Evolutionary conservation across 2,113 vertebrate species (phyloP), one percentile per base, ranked within the genome.

Genomic region (Probosciger aterrimus): DNA sequence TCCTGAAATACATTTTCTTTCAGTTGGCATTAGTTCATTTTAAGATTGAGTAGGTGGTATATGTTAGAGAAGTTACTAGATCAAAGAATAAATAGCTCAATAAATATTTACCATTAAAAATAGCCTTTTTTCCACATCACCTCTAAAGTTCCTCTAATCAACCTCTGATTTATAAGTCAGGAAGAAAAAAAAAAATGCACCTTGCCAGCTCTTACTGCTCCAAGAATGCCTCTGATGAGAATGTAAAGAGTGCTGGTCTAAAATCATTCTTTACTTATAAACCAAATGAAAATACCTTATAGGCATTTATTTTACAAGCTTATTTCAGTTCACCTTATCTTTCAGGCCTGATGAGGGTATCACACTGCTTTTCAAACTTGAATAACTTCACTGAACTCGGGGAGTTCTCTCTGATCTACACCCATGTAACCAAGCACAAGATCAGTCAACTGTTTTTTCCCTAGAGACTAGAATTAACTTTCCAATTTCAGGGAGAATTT

Each of bases 391-490:
- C 33, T 55, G 50, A 77, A 71, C 86, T 92, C 62, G 46, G 60
- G 11, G 39, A 77, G 30, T 93, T 53, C 60, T 78, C 81, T 83
- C 88, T 88, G 69, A 94, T 93, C 92, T 92, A 91, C 69, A 84
- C 28, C 31, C 28, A 6, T 39, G 57, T 70, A 95, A 82, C 24
- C 0, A 2, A 90, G 46, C 70, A 80, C 15, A n/a, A 86, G 50
- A 92, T 76, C 53, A 82, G 46, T 68, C 86, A 90, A 46, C 55
- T 93, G 62, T 65, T 89, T 52, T 57, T 89, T 65, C 92, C 90
- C 82, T 49, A 27, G 78, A 77, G 84, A 80, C 30, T 25, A 25
- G 39, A 96, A 90, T 96, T 97, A 94, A 68, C 87, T 83, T 86
- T 95, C 68, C 69, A 77, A 47, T 86, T 92, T 87, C 78, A 83